Evolutionary conservation across 2,113 vertebrate genomes (phyloP).

Genomic region (Elephas maximus): DNA sequence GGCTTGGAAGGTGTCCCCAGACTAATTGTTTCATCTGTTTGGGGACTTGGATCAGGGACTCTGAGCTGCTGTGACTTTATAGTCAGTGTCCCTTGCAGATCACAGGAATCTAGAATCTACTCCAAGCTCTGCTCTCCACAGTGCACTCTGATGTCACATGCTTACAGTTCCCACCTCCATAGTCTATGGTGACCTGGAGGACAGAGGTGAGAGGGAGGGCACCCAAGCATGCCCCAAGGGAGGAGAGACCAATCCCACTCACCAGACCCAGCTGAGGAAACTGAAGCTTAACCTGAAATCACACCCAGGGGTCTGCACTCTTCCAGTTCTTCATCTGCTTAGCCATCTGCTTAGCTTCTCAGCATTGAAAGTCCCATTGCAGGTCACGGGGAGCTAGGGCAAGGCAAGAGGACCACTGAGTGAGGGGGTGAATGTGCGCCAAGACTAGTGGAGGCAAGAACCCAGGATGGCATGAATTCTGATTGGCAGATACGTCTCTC

Average conservation of each 20-base stretch:
- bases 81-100: not conserved
- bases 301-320: not conserved
- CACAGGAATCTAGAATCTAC: not conserved
- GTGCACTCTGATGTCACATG: not conserved
- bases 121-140: not conserved
- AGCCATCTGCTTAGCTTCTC: not conserved
- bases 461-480: not conserved
- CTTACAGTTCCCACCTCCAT: not conserved
- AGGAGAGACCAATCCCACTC: not conserved
- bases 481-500: not conserved
- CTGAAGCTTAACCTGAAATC: not conserved
- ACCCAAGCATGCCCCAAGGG: not conserved
- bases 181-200: not conserved
- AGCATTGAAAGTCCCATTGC: not conserved
- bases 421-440: not conserved
- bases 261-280: not conserved
- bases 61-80: not conserved
- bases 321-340: too few relatives aligned
- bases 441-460: not conserved
- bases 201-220: too few relatives aligned
- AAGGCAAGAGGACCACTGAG: not conserved
- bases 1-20: not conserved
- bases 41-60: not conserved
- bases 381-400: not conserved
- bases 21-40: not conserved